phyloP scores from a whole-genome alignment of 2,888 invertebrate genomes.

The Helicoverpa assulta region DNA sequence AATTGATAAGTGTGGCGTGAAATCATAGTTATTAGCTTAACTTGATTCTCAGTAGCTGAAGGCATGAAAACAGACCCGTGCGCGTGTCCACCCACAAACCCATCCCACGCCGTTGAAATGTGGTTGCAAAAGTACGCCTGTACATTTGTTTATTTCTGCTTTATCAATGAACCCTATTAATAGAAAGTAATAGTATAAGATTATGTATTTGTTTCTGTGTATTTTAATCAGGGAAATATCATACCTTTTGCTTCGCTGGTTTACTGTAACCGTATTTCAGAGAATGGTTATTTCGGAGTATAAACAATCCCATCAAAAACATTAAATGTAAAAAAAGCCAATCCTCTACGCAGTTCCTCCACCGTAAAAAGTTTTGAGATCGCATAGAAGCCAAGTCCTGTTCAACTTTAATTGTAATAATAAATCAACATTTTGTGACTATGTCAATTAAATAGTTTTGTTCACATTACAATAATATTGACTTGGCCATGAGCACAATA shows the following conservation, averaged over 20 bases:
- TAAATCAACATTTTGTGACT: too few species aligned
- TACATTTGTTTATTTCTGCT: conserved; percentile 34
- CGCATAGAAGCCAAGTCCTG: too few species aligned
- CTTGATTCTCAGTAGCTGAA: conserved; percentile 14
- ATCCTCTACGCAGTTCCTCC: too few species aligned
- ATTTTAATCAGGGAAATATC: not conserved
- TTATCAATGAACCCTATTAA: conserved; percentile 23
- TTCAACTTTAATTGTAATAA: too few species aligned
- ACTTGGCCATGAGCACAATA: too few species aligned
- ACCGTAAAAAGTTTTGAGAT: too few species aligned
- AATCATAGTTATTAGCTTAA: conserved; percentile 33
- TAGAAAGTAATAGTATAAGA: conserved; percentile 14
- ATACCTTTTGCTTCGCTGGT: conserved; percentile 1
- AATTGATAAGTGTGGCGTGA: conserved; percentile 19
- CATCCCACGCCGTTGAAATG: conserved; percentile 35
- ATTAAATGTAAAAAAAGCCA: too few species aligned
- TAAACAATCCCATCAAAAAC: too few species aligned
- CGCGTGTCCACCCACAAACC: conserved; percentile 35
- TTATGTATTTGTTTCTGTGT: not conserved
- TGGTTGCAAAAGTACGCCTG: conserved; percentile 2
- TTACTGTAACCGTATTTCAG: not conserved
- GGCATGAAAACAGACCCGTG: conserved; percentile 20
- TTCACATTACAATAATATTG: too few species aligned
- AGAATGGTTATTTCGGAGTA: not conserved
- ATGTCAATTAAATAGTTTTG: too few species aligned